phyloP scores from a whole-genome alignment of 2,797 vertebrate genomes.

The Sternotherus odoratus region DNA sequence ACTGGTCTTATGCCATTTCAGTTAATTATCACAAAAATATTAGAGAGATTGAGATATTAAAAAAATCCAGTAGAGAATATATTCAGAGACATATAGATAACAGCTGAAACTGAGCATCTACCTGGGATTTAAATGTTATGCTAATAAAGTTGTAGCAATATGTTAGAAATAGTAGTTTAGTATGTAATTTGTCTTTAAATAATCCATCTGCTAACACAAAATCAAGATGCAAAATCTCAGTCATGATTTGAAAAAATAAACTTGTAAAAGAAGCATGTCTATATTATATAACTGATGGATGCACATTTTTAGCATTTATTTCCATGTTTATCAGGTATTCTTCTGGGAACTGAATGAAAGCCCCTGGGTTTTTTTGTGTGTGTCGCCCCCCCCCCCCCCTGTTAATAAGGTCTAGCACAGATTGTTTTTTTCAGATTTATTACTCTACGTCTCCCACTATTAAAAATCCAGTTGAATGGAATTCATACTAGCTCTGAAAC shows the following conservation, averaged over 20 bases:
- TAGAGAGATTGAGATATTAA: background rate
- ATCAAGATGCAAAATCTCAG: constrained; percentile 35
- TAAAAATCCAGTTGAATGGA: constrained; percentile 29
- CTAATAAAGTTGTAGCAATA: background rate
- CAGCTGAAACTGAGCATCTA: background rate
- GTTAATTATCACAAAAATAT: background rate
- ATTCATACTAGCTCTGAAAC: constrained; percentile 9
- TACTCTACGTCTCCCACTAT: background rate
- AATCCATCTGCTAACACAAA: background rate
- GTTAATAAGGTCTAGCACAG: constrained; percentile 34
- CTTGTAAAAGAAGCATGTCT: background rate
- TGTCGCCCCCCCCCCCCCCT: too few relatives aligned
- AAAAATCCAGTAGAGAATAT: background rate
- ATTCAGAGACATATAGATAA: background rate
- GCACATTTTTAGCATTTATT: constrained; percentile 38
- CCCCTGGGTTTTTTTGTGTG: constrained; percentile 24
- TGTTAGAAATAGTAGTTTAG: constrained; percentile 18
- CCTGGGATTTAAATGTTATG: constrained; percentile 11
- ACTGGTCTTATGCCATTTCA: background rate
- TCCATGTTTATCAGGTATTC: constrained; percentile 14
- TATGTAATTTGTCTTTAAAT: constrained; percentile 20
- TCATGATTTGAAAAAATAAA: constrained; percentile 26
- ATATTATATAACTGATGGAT: constrained; percentile 33
- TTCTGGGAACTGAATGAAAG: constrained; percentile 20
- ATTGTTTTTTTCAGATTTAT: constrained; percentile 63